Evolutionary conservation across 2,797 vertebrate genomes (phyloP), one percentile per base, ranked within the genome.

Genomic region (Allobates femoralis): DNA sequence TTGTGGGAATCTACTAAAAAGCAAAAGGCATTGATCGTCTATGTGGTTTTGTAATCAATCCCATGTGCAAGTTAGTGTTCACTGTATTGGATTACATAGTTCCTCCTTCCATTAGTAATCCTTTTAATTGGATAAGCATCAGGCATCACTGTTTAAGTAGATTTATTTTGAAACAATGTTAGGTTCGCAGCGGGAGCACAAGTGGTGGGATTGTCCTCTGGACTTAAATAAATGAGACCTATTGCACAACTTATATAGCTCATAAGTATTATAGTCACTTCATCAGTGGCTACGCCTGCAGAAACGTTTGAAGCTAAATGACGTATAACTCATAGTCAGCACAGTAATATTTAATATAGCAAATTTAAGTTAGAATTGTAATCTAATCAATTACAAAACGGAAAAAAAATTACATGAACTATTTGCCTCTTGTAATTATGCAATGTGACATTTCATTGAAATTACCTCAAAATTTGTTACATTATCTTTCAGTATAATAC

Each of bases 71-170:
- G 46, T 67, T 66, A 78, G 37, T 78, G 60, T 85, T 66, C 74
- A 78, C 51, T 85, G 58, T 66, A 85, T 85, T 85, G 74, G 83
- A 85, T 85, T 85, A 85, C 83, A 85, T 85, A 78, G 53, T 41
- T 74, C 83, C 76, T 85, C 73, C 83, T 78, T 85, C 83, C 83
- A 85, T 85, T 85, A 85, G 74, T 85, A 78, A 76, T 55, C 74
- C 56, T 53, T 77, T 76, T 84, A 84, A 84, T 84, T 84, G 82
- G 82, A 84, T 84, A 76, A 75, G 69, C 82, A 83, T 83, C 81
- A 73, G 28, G 73, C 82, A 85, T 77, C 46, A 77, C 83, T 78
- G 73, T 77, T 85, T 78, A 85, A 78, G 83, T 51, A 85, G 83
- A 64, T 85, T 77, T 76, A 75, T 84, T 76, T 84, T 46, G 82